phyloP scores from a whole-genome alignment of 2,888 invertebrate genomes.

The Cataglyphis cursor region DNA sequence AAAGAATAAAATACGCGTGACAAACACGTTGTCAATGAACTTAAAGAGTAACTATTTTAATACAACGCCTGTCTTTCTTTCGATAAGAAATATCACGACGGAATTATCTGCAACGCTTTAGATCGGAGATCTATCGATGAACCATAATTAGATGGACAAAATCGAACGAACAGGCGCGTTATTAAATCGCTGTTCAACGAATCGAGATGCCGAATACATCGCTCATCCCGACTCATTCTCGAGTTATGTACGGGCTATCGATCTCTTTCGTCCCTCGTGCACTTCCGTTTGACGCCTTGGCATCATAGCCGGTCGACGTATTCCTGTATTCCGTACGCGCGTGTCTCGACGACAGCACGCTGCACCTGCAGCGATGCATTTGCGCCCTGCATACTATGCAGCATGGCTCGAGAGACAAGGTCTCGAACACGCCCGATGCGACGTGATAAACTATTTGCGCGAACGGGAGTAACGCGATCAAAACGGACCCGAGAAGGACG shows the following conservation, averaged over 20 bases:
- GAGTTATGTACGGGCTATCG: conserved; percentile 17
- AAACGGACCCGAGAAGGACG: not conserved
- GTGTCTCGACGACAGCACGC: conserved; percentile 18
- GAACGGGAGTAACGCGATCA: conserved; percentile 14
- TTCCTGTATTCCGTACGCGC: conserved; percentile 56
- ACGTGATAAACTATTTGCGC: not conserved
- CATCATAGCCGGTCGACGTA: conserved; percentile 36
- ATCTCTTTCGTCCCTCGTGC: conserved; percentile 41
- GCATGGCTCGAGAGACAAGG: conserved; percentile 39
- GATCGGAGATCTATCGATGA: not conserved
- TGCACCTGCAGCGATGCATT: conserved; percentile 58
- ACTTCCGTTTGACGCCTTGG: conserved; percentile 55
- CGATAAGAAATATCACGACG: not conserved
- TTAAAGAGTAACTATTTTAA: conserved; percentile 11
- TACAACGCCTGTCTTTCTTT: not conserved
- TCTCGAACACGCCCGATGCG: conserved; percentile 30
- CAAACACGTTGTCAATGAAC: conserved; percentile 31
- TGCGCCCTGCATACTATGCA: conserved; percentile 40
- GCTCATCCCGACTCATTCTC: not conserved
- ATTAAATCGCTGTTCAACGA: conserved; percentile 29
- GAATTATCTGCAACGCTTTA: not conserved
- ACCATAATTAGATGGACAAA: not conserved
- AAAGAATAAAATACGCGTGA: not conserved
- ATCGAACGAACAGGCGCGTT: conserved; percentile 24
- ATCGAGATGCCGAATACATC: conserved; percentile 23